Percentiles rank a stretch among this genome's conserved stretches.
Conservation (phyloP, 2,113 vertebrate species). For the Isichthys henryi region DNA sequence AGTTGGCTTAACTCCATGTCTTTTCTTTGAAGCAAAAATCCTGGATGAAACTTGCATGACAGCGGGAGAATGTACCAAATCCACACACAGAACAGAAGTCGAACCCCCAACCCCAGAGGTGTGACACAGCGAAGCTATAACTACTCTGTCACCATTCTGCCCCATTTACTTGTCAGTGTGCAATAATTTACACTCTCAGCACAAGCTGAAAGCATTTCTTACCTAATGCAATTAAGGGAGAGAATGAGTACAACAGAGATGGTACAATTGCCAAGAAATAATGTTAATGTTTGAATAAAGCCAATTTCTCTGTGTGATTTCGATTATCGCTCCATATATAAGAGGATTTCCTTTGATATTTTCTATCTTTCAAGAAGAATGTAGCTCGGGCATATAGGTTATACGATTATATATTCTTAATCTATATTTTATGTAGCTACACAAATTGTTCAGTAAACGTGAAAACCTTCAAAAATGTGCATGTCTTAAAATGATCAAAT, state of each 20-base stretch:
- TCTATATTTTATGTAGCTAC: background rate
- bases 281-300: background rate
- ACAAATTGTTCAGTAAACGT: background rate
- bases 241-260: background rate
- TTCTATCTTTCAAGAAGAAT: background rate
- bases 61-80: background rate
- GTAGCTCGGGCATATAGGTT: background rate
- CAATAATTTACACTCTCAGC: background rate
- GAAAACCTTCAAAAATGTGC: background rate
- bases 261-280: background rate
- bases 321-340: background rate
- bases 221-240: background rate
- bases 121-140: background rate
- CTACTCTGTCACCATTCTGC: background rate
- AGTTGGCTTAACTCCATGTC: background rate
- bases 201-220: background rate
- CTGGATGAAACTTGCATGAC: conserved; percentile 4
- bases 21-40: background rate
- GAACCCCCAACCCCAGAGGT: background rate
- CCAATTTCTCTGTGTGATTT: background rate
- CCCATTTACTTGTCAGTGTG: background rate
- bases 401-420: background rate
- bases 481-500: background rate
- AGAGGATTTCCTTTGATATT: background rate
- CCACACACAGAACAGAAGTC: background rate